These are phyloP conservation scores for Nothocercus nigrocapillus DNA, from an alignment of 2,113 vertebrate species.

Conservation along the genomic window DNA sequence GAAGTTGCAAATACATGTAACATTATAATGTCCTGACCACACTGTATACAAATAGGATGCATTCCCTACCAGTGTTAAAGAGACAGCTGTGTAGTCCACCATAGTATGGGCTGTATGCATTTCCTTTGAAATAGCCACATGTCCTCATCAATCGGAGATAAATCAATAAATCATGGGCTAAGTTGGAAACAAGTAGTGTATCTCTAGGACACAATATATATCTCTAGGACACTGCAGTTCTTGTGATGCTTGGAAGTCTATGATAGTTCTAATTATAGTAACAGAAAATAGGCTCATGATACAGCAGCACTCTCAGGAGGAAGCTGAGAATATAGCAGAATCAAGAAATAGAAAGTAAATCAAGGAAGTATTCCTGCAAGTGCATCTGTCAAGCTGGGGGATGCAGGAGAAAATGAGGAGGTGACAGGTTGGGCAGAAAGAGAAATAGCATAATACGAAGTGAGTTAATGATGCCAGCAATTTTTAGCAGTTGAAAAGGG, in stretches of 20 bases:
- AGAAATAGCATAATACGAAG: slow-evolving; percentile 55
- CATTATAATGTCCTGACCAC: background rate
- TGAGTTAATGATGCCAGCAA: slow-evolving; percentile 62
- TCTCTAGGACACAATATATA: background rate
- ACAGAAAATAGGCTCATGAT: slow-evolving; percentile 26
- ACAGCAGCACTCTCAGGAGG: slow-evolving; percentile 78
- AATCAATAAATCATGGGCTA: slow-evolving; percentile 19
- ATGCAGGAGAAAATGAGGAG: slow-evolving; percentile 23
- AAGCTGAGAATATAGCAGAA: slow-evolving; percentile 42
- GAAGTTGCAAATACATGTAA: background rate
- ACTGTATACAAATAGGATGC: background rate
- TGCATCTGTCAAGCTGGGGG: background rate
- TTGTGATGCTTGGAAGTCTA: background rate
- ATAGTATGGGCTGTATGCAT: background rate
- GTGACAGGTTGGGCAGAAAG: slow-evolving; percentile 58
- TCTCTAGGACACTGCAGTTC: slow-evolving; percentile 1
- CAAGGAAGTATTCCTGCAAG: background rate
- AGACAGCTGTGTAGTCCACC: background rate
- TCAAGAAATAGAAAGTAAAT: background rate
- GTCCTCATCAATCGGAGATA: slow-evolving; percentile 25
- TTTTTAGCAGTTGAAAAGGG: slow-evolving; percentile 51
- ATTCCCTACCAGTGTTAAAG: background rate
- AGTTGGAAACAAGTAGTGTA: background rate
- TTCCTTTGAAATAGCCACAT: slow-evolving; percentile 27
- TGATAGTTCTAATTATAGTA: background rate